Evolutionary conservation across 1,140 invertebrate genomes (phyloP), one percentile per base, ranked within the genome.

Genomic region (Drosophila kohkoa): DNA sequence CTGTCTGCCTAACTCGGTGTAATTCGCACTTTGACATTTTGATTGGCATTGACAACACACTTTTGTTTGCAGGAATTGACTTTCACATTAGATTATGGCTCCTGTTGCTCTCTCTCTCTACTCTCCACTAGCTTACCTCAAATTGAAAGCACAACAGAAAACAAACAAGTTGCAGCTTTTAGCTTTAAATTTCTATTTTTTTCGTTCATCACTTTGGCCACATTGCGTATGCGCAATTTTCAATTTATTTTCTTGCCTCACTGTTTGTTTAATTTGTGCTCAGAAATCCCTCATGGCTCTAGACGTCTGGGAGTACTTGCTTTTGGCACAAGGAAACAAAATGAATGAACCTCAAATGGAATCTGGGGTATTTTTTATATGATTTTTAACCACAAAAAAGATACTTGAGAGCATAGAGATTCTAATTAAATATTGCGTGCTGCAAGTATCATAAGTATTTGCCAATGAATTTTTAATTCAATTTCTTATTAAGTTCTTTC

Each of bases 11-110:
- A 45, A 41, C 28, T 58, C 51, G 68, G 57, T 67, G 69, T 62
- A 78, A 75, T 62, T 81, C 79, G 85, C 85, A 89, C 83, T 85
- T 75, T 89, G 85, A 86, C 85, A 89, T 90, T 79, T 66, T 79
- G 85, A 89, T 89, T 89, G 85, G 81, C 86, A 90, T 79, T 89
- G 80, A 83, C 83, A 83, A 87, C 69, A 73, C 68, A 63, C 79
- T 78, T 77, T 78, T 81, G 82, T 72, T 83, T 73, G 54, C 67
- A 59, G 67, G 51, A 67, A 68, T 74, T 68, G 63, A 52, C 45
- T 77, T 73, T 73, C 57, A 63, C 41, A 63, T 77, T 72, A 45
- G 60, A 43, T 62, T 73, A 49, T 59, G 57, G n/a, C 41, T 73
- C 25, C 43, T 48, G 35, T 54, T 59, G 32, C 35, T 11, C n/a